These are phyloP conservation scores for Callyntrura guangdongensis DNA, from an alignment of 2,888 invertebrate genomes.

Conservation along the genomic window DNA sequence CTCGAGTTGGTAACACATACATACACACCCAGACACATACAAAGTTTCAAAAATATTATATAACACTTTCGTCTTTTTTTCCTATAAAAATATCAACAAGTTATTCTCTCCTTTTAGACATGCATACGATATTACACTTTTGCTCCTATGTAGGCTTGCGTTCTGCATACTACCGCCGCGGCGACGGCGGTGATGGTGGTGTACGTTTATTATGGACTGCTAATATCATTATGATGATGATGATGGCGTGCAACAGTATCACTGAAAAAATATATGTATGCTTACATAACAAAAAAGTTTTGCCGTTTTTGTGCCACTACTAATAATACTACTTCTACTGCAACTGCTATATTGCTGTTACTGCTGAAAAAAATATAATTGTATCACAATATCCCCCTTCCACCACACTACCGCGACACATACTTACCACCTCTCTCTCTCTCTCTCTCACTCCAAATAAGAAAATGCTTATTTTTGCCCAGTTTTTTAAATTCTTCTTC, in stretches of 20 bases:
- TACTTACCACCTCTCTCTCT: constrained; percentile 8
- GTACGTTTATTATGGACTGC: not conserved
- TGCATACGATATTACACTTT: too few relatives aligned
- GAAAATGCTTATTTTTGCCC: constrained; percentile 72
- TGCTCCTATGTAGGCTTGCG: not conserved
- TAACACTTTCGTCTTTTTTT: not conserved
- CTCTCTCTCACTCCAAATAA: constrained; percentile 57
- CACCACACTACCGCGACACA: not conserved
- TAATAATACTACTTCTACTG: not conserved
- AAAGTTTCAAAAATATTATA: not conserved
- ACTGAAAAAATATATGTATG: constrained; percentile 39
- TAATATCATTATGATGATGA: constrained; percentile 36
- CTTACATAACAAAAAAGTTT: not conserved
- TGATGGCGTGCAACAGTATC: constrained; percentile 36
- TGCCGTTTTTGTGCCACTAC: not conserved
- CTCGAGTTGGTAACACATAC: too few relatives aligned
- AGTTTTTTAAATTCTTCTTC: constrained; percentile 74
- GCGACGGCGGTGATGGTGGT: not conserved
- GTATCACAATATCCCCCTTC: constrained; percentile 25
- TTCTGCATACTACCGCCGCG: not conserved
- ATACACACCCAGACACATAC: too few relatives aligned
- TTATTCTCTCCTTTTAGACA: too few relatives aligned
- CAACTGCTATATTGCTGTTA: not conserved
- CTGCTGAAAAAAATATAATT: constrained; percentile 37
- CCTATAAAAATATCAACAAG: constrained; percentile 18